phyloP scores from a whole-genome alignment of 1,140 invertebrate species.

The Neelides sp. region DNA sequence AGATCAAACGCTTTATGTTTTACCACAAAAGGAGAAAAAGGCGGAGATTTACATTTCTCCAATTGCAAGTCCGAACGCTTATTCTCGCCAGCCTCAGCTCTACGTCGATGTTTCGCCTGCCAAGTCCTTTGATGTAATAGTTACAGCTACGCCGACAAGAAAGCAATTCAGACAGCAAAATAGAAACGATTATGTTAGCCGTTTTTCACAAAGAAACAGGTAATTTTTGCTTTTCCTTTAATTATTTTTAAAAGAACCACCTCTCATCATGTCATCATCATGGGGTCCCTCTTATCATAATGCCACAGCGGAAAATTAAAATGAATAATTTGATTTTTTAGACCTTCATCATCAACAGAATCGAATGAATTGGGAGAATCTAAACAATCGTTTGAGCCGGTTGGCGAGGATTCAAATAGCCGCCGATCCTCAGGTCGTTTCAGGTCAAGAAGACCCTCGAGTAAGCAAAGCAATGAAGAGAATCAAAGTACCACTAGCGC shows the following conservation, averaged over 20 bases:
- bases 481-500: constrained; percentile 19
- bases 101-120: constrained; percentile 25
- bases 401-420: constrained; percentile 4
- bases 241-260: too few species aligned
- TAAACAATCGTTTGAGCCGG: constrained; percentile 1
- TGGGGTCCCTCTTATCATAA: too few species aligned
- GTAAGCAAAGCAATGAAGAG: constrained; percentile 4
- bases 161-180: constrained; percentile 18
- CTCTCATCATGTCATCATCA: too few species aligned
- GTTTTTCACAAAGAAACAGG: constrained; percentile 24
- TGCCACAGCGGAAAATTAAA: too few species aligned
- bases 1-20: constrained; percentile 27
- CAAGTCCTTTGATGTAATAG: constrained; percentile 22
- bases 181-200: constrained; percentile 15
- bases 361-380: constrained; percentile 20
- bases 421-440: constrained; percentile 11
- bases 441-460: constrained; percentile 1
- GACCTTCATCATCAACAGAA: constrained; percentile 15
- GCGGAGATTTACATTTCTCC: constrained; percentile 28
- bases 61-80: constrained; percentile 25
- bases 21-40: constrained; percentile 23
- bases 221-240: too few species aligned
- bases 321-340: too few species aligned
- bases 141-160: constrained; percentile 25
- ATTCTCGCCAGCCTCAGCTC: constrained; percentile 24